These are phyloP conservation scores for Macheiramphus alcinus DNA, from an alignment of 2,113 vertebrate genomes.

Conservation along the genomic window DNA sequence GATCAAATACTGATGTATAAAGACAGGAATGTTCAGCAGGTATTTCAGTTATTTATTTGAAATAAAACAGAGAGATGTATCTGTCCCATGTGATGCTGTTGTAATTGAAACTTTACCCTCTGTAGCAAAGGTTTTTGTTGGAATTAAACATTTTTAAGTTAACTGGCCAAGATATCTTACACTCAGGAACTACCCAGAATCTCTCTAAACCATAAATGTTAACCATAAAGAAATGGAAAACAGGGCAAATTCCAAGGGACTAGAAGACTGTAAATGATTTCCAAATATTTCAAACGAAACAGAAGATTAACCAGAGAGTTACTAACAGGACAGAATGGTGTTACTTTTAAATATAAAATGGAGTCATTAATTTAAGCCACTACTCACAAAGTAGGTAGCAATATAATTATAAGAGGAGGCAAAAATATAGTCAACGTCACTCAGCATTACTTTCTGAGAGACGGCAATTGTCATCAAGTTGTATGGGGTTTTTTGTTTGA, in stretches of 20 bases:
- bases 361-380: not conserved
- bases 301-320: not conserved
- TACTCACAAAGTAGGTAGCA: not conserved
- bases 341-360: not conserved
- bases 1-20: not conserved
- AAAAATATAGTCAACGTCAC: not conserved
- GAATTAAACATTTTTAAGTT: not conserved
- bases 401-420: not conserved
- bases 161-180: not conserved
- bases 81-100: not conserved
- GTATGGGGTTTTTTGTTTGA: not conserved
- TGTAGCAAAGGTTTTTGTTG: not conserved
- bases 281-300: not conserved
- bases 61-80: not conserved
- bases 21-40: not conserved
- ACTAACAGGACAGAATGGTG: not conserved
- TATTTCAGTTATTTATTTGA: constrained; percentile 3
- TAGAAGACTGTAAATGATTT: not conserved
- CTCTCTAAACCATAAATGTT: not conserved
- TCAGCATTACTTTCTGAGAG: not conserved
- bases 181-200: not conserved
- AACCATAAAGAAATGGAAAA: not conserved
- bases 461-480: not conserved
- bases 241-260: not conserved
- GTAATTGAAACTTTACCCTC: not conserved